Evolutionary conservation across 2,797 vertebrate species (phyloP).

Genomic region (Euthynnus affinis): DNA sequence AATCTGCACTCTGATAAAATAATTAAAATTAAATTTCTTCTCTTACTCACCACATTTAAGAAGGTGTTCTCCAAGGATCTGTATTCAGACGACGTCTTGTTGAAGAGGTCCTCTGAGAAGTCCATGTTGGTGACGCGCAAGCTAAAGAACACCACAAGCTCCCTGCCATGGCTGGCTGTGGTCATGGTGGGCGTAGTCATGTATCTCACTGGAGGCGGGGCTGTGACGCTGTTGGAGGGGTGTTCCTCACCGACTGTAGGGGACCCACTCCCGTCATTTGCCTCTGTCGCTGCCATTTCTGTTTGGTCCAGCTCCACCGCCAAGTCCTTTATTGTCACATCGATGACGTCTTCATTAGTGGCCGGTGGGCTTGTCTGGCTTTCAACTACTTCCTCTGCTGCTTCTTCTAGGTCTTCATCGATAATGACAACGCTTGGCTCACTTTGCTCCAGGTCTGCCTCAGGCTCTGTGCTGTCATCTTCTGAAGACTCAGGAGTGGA

Average conservation of each 20-base stretch:
- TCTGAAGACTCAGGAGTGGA: slow-evolving; percentile 24
- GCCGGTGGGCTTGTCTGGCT: background rate
- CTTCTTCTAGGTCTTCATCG: slow-evolving; percentile 55
- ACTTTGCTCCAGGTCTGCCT: slow-evolving; percentile 14
- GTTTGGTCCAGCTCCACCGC: slow-evolving; percentile 67
- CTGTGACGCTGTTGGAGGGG: slow-evolving; percentile 65
- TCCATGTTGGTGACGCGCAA: slow-evolving; percentile 92
- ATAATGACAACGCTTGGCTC: slow-evolving; percentile 37
- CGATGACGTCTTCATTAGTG: background rate
- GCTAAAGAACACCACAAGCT: slow-evolving; percentile 96
- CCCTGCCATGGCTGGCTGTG: slow-evolving; percentile 81
- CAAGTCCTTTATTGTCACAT: slow-evolving; percentile 63
- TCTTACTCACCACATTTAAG: slow-evolving; percentile 89
- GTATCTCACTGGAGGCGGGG: slow-evolving; percentile 79
- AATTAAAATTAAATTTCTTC: too few species aligned
- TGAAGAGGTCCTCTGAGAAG: slow-evolving; percentile 93
- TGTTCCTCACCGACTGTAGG: slow-evolving; percentile 27
- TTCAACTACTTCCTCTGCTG: slow-evolving; percentile 4
- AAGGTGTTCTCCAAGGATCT: slow-evolving; percentile 89
- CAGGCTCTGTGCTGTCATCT: background rate
- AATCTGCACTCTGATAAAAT: too few species aligned
- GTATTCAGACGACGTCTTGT: slow-evolving; percentile 92
- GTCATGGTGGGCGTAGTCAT: slow-evolving; percentile 89
- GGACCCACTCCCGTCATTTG: slow-evolving; percentile 70
- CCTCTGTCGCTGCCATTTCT: slow-evolving; percentile 52